Evolutionary conservation across 2,113 vertebrate genomes (phyloP), one percentile per base, ranked within the genome.

Genomic region (Tichodroma muraria): DNA sequence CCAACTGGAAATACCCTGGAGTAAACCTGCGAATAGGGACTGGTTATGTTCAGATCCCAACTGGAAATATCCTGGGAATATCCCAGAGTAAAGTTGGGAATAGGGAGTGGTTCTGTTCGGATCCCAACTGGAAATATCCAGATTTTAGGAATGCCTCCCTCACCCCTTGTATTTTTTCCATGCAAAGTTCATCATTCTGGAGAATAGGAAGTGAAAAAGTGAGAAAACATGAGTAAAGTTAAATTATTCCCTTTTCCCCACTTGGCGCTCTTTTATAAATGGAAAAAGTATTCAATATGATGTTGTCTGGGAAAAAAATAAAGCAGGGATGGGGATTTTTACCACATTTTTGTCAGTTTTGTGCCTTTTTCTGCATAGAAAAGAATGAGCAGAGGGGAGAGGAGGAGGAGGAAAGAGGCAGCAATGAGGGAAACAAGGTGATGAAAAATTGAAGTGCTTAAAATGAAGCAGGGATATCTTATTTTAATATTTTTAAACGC

Each of bases 21-120:
- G 7, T 2, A 65, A 65, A 12, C 2, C 4, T 56, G 13, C 23
- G 6, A 73, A 2, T 13, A 57, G 6, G 13, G 6, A 6, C 10
- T 9, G 17, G 38, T 54, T 54, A 0, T 19, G 2, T 54, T 40
- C 1, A 2, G 21, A 0, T 71, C 30, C 52, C 10, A 56, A 15
- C 7, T 56, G 23, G 38, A 72, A 56, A 44, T n/a, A 76, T 60
- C 16, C 35, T 30, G 54, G 53, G 11, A 38, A 1, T 60, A 91
- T 59, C 15, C 44, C 72, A 69, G 11, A 11, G 42, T 1, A 65
- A 91, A 64, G 12, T 38, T 76, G 73, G 11, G 49, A 68, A 12
- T 0, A 50, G 44, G 2, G 18, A 8, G 13, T 49, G 76, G 25
- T 76, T 10, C 2, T 8, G 22, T 19, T 68, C 61, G 28, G 11